phyloP scores from a whole-genome alignment of 2,797 vertebrate genomes.

The Pangasius djambal region DNA sequence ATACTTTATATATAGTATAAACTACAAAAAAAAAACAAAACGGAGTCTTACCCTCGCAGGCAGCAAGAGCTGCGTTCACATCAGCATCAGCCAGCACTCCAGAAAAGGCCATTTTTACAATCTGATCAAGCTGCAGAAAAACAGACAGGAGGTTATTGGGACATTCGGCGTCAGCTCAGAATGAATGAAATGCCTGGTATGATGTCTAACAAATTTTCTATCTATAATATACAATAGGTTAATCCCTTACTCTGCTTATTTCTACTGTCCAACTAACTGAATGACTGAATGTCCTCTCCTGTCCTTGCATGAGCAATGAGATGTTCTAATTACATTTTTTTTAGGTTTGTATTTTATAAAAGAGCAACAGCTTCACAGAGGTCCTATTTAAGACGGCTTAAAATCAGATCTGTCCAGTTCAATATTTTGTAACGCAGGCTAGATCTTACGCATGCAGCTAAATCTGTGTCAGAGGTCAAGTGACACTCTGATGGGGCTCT shows the following conservation, averaged over 20 bases:
- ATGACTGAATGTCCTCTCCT: not conserved
- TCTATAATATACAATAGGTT: not conserved
- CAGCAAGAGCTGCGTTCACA: constrained; percentile 75
- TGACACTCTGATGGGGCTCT: not conserved
- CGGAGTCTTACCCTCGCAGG: constrained; percentile 76
- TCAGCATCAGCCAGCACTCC: constrained; percentile 78
- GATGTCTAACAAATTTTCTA: not conserved
- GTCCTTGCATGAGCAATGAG: not conserved
- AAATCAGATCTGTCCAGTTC: not conserved
- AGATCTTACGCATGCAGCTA: not conserved
- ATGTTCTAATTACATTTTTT: not conserved
- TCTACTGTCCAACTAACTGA: not conserved
- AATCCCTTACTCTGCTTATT: not conserved
- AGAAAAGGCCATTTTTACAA: constrained; percentile 77
- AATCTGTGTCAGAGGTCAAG: not conserved
- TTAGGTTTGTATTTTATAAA: not conserved
- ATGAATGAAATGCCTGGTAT: not conserved
- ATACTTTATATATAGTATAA: not conserved
- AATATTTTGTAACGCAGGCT: not conserved
- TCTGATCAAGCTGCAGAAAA: constrained; percentile 49
- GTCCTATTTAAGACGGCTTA: not conserved
- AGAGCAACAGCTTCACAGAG: not conserved
- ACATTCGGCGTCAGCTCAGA: not conserved
- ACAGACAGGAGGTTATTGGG: not conserved
- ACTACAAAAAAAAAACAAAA: not conserved